A percentile compares a stretch with the other conserved stretches of the same genome.
Conservation (phyloP, 2,797 vertebrate species). For the Chrosomus eos region DNA sequence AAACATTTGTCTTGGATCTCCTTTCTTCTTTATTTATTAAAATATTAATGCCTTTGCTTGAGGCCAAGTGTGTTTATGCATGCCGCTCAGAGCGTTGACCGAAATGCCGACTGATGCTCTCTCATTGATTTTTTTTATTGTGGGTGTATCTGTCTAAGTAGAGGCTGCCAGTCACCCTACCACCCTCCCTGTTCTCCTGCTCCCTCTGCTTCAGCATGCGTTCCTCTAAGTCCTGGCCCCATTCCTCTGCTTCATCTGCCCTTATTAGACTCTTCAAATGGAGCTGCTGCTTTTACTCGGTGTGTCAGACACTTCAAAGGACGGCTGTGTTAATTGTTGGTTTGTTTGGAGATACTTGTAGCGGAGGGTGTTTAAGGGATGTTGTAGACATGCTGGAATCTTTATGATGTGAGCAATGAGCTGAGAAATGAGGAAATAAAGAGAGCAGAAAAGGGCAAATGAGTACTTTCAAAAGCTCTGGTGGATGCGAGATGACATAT, state of each 20-base stretch:
- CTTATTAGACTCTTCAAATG: constrained; percentile 34
- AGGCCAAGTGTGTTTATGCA: constrained; percentile 65
- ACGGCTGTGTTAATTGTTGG: constrained; percentile 54
- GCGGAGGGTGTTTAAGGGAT: constrained; percentile 1
- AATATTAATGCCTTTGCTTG: constrained; percentile 69
- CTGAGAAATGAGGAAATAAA: background rate
- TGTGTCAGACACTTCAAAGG: constrained; percentile 51
- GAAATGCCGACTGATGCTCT: constrained; percentile 56
- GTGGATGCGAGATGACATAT: background rate
- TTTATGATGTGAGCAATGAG: constrained; percentile 47
- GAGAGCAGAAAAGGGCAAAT: background rate
- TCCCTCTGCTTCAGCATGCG: constrained; percentile 5
- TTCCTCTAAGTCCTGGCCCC: constrained; percentile 11
- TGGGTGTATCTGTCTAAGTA: constrained; percentile 61
- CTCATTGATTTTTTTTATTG: constrained; percentile 58
- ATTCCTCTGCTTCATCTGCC: constrained; percentile 6
- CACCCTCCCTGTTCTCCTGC: constrained; percentile 34
- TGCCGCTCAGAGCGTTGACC: constrained; percentile 50
- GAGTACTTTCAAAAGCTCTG: background rate
- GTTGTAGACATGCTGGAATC: constrained; percentile 20
- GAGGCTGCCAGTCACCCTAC: constrained; percentile 40
- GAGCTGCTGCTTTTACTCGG: constrained; percentile 30
- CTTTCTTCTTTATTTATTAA: constrained; percentile 68
- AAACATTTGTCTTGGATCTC: constrained; percentile 65
- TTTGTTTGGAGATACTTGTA: constrained; percentile 49